phyloP scores from a whole-genome alignment of 2,113 vertebrate species.

The Rhegmatorhina hoffmannsi region DNA sequence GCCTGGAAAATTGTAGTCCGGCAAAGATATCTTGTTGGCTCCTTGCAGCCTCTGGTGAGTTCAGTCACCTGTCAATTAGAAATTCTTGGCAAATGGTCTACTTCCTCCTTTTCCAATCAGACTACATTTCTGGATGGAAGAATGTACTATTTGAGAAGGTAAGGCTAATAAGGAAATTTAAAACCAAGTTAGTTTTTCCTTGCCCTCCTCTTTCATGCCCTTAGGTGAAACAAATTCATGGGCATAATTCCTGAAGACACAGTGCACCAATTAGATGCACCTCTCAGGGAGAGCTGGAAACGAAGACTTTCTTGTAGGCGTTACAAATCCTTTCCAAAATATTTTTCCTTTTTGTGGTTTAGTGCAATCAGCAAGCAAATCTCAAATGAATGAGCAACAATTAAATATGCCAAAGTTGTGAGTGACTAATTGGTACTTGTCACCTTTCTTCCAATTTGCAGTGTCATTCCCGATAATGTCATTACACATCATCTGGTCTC shows the following conservation, averaged over 20 bases:
- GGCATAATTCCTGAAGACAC: neutral
- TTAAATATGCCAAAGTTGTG: neutral
- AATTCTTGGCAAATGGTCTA: neutral
- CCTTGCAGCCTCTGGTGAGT: neutral
- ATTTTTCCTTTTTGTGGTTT: neutral
- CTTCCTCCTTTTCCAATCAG: neutral
- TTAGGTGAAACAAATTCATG: neutral
- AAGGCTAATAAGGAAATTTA: neutral
- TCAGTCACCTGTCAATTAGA: neutral
- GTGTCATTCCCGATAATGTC: neutral
- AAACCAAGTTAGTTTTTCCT: neutral
- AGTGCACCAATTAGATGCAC: neutral
- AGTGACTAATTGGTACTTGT: neutral
- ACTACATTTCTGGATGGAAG: neutral
- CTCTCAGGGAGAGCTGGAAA: neutral
- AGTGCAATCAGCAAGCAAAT: neutral
- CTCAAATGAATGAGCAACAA: neutral
- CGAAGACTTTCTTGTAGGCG: neutral
- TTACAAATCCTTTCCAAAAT: neutral
- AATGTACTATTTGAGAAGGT: neutral
- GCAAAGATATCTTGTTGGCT: neutral
- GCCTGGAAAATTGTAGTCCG: neutral
- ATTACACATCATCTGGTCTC: neutral
- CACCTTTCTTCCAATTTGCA: neutral
- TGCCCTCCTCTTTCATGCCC: neutral